Evolutionary conservation across 2,888 invertebrate species (phyloP).

Genomic region (Cyaniris semiargus): DNA sequence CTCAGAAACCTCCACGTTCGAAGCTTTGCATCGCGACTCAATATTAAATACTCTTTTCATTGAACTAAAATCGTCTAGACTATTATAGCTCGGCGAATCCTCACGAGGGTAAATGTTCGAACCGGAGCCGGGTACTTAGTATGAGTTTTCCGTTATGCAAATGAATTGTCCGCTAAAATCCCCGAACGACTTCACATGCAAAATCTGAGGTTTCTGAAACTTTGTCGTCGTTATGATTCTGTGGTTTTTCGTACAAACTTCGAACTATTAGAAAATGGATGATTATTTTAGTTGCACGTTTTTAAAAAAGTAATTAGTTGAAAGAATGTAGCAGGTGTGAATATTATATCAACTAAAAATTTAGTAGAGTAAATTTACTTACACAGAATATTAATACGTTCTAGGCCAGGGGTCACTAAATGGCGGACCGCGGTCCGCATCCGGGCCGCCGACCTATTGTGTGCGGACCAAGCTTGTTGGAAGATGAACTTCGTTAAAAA

Average conservation of each 20-base stretch:
- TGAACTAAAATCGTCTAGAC: slow-evolving; percentile 27
- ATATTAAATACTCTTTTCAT: slow-evolving; percentile 16
- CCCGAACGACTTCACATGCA: slow-evolving; percentile 20
- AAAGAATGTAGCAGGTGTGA: no score
- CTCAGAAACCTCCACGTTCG: no score
- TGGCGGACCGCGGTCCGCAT: no score
- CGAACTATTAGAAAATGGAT: background rate
- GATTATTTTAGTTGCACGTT: background rate
- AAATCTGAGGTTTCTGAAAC: slow-evolving; percentile 24
- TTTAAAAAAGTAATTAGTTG: background rate
- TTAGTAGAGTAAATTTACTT: no score
- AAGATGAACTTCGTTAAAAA: no score
- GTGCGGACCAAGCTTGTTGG: no score
- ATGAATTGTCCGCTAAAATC: slow-evolving; percentile 24
- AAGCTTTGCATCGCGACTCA: background rate
- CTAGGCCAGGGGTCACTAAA: no score
- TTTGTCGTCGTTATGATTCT: background rate
- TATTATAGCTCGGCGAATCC: slow-evolving; percentile 9
- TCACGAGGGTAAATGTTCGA: slow-evolving; percentile 12
- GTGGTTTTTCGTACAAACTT: slow-evolving; percentile 4
- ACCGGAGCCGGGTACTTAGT: slow-evolving; percentile 12
- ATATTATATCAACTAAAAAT: no score
- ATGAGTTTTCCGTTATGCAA: slow-evolving; percentile 25
- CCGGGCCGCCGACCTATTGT: no score
- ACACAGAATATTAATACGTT: no score